Evolutionary conservation across 2,888 invertebrate genomes (phyloP).

Genomic region (Lymantria dispar): DNA sequence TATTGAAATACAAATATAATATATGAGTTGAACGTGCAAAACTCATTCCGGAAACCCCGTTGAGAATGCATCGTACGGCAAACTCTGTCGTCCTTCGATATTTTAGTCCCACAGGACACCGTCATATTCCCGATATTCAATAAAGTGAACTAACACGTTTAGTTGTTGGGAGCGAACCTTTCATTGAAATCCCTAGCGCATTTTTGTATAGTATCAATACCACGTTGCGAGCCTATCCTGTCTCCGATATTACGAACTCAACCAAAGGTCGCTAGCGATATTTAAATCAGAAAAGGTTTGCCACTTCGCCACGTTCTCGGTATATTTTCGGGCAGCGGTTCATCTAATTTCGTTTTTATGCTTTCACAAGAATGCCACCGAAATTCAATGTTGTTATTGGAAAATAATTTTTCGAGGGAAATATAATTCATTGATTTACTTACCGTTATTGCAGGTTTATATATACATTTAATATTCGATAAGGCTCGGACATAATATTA

Average conservation of each 20-base stretch:
- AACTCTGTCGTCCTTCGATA: conserved; percentile 46
- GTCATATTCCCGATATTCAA: conserved; percentile 72
- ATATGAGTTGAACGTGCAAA: conserved; percentile 42
- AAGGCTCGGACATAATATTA: background rate
- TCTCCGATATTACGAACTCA: conserved; percentile 41
- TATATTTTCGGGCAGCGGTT: conserved; percentile 13
- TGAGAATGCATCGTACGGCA: conserved; percentile 59
- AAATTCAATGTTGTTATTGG: background rate
- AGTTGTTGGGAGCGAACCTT: conserved; percentile 57
- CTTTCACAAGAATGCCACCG: background rate
- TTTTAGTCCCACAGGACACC: conserved; percentile 54
- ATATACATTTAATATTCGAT: no score
- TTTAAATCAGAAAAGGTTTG: conserved; percentile 52
- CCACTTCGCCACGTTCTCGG: conserved; percentile 22
- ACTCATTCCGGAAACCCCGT: conserved; percentile 49
- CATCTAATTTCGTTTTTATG: conserved; percentile 30
- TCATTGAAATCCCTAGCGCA: conserved; percentile 60
- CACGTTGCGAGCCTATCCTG: conserved; percentile 17
- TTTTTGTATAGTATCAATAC: conserved; percentile 46
- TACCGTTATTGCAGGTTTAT: no score
- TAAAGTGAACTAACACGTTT: conserved; percentile 72
- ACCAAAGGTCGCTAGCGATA: conserved; percentile 43
- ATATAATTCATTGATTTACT: background rate
- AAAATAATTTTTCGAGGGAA: background rate
- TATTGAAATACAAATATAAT: background rate